Conservation (phyloP, 1,140 invertebrate genomes). For the Capitella teleta region DNA sequence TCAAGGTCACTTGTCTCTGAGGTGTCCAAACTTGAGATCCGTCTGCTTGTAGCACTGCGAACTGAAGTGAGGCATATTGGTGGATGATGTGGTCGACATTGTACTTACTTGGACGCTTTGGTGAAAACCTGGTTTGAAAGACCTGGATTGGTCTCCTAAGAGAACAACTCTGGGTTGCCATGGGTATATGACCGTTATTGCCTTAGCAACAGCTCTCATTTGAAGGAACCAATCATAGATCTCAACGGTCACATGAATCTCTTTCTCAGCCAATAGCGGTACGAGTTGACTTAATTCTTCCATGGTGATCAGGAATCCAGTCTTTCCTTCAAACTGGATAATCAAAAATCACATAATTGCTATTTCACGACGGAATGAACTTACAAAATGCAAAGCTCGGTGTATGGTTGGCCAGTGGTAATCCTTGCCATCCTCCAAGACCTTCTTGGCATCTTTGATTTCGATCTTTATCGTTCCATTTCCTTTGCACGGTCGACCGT, state of each 20-base stretch:
- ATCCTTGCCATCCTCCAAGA: constrained; percentile 1
- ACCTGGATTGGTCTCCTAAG: constrained; percentile 75
- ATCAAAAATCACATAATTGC: background rate
- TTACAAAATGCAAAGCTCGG: background rate
- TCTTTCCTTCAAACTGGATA: constrained; percentile 71
- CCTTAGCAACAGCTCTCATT: constrained; percentile 69
- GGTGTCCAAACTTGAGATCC: constrained; percentile 4
- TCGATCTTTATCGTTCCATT: constrained; percentile 9
- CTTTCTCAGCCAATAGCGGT: constrained; percentile 65
- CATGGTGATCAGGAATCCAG: constrained; percentile 73
- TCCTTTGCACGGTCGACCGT: constrained; percentile 7
- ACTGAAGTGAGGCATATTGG: constrained; percentile 3
- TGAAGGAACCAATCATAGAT: constrained; percentile 82
- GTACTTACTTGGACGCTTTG: background rate
- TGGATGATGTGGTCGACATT: background rate
- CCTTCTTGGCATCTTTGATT: constrained; percentile 2
- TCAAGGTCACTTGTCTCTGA: constrained; percentile 6
- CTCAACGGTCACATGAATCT: constrained; percentile 59
- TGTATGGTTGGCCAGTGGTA: background rate
- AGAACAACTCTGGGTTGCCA: constrained; percentile 69
- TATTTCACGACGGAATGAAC: background rate
- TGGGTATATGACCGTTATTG: constrained; percentile 74
- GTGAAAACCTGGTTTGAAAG: constrained; percentile 74
- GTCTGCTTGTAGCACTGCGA: constrained; percentile 10
- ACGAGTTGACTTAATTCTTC: constrained; percentile 55